phyloP scores from a whole-genome alignment of 2,888 invertebrate species.

The Ferrisia virgata region DNA sequence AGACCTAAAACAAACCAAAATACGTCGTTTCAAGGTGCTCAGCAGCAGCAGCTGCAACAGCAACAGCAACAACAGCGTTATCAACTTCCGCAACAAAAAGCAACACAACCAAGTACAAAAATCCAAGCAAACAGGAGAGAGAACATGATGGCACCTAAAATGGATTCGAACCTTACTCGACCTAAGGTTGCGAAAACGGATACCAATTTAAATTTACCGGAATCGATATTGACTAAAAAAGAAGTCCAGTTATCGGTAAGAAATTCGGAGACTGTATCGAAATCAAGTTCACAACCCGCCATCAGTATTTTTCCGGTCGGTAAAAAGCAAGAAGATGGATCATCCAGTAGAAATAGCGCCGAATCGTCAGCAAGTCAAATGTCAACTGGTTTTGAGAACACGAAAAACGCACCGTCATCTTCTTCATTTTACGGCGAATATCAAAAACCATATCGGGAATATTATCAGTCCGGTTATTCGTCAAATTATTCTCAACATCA shows the following conservation, averaged over 20 bases:
- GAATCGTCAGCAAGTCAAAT: neutral
- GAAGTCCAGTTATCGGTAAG: neutral
- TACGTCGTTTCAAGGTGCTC: neutral
- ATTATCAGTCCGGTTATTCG: neutral
- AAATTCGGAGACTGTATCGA: neutral
- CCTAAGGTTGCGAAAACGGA: neutral
- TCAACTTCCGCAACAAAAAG: neutral
- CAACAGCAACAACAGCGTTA: neutral
- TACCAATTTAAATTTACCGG: neutral
- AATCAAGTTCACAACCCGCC: neutral
- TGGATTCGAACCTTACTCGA: neutral
- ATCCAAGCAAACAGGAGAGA: neutral
- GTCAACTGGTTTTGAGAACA: neutral
- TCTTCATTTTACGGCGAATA: neutral
- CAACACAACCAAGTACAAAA: neutral
- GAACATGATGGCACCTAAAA: neutral
- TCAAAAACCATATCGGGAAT: neutral
- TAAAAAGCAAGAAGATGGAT: conserved; percentile 19
- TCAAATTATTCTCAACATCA: neutral
- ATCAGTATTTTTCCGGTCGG: conserved; percentile 44
- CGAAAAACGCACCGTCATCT: neutral
- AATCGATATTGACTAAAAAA: neutral
- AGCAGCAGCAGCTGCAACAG: neutral
- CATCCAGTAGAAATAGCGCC: neutral
- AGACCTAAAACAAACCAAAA: neutral